Conservation (phyloP, 92 coral and sea anemone species). For the Umimayanthus kanabou region DNA sequence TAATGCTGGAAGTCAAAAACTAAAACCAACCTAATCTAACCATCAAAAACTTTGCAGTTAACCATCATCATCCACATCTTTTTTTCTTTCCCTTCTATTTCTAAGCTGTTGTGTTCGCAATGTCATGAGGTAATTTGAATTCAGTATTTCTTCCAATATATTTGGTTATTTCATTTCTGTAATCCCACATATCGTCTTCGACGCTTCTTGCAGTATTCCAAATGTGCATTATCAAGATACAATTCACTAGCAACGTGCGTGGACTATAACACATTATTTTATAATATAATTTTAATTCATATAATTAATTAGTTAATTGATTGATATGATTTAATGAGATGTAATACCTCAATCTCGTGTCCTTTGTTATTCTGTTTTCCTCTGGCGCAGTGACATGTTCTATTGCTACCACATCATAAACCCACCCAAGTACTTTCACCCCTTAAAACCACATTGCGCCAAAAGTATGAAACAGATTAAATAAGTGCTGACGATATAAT, state of each 20-base stretch:
- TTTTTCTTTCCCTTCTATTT: neutral
- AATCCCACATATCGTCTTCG: neutral
- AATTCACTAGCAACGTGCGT: neutral
- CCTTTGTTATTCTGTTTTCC: neutral
- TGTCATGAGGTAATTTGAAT: no score
- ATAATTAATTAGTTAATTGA: no score
- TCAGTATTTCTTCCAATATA: no score
- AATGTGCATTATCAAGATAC: neutral
- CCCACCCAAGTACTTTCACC: no score
- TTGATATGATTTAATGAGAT: no score
- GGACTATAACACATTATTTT: no score
- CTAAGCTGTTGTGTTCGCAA: neutral
- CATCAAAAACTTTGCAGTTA: neutral
- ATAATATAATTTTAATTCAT: no score
- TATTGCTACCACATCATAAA: neutral
- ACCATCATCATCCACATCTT: neutral
- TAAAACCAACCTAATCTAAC: neutral
- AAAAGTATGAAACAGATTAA: no score
- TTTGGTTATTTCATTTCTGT: no score
- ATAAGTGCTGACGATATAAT: no score
- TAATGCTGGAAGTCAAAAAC: neutral
- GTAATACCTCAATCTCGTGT: neutral
- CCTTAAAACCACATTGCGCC: no score
- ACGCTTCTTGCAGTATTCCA: neutral
- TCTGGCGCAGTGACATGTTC: no score